Evolutionary conservation across 2,888 invertebrate genomes (phyloP).

Genomic region (Lathronympha strigana): DNA sequence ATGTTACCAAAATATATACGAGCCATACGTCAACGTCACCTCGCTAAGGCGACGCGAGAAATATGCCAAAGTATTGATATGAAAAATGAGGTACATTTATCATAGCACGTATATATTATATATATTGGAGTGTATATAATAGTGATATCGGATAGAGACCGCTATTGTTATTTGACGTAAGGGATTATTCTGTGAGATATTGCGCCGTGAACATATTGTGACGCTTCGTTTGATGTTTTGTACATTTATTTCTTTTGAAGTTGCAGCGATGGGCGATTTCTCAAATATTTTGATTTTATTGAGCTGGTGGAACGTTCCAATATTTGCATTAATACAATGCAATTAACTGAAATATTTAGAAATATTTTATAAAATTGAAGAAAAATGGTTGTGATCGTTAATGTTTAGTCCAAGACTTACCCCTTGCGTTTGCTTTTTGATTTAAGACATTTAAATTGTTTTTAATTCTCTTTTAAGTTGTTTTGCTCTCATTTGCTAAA

Average conservation of each 20-base stretch:
- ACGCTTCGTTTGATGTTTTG: constrained; percentile 34
- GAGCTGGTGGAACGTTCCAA: too few relatives aligned
- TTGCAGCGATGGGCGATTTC: not conserved
- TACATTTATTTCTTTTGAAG: constrained; percentile 1
- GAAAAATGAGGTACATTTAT: constrained; percentile 62
- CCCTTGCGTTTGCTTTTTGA: too few relatives aligned
- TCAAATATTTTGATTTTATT: not conserved
- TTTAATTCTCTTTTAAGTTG: too few relatives aligned
- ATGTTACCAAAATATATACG: constrained; percentile 53
- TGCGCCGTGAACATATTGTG: constrained; percentile 33
- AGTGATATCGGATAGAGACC: constrained; percentile 37
- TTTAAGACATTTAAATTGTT: too few relatives aligned
- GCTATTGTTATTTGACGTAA: constrained; percentile 39
- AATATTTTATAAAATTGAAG: too few relatives aligned
- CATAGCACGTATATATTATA: constrained; percentile 47
- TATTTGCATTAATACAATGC: too few relatives aligned
- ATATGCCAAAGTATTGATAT: constrained; percentile 61
- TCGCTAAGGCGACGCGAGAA: constrained; percentile 49
- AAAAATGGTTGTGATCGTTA: too few relatives aligned
- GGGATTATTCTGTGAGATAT: constrained; percentile 40
- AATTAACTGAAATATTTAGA: too few relatives aligned
- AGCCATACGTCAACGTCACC: constrained; percentile 64
- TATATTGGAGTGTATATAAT: constrained; percentile 39
- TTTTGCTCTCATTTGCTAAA: too few relatives aligned
- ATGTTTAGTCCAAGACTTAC: too few relatives aligned